Percentiles rank a stretch among this genome's conserved stretches.
These are phyloP conservation scores for Zeugodacus cucurbitae DNA, from an alignment of 1,140 invertebrate genomes.

Conservation along the genomic window DNA sequence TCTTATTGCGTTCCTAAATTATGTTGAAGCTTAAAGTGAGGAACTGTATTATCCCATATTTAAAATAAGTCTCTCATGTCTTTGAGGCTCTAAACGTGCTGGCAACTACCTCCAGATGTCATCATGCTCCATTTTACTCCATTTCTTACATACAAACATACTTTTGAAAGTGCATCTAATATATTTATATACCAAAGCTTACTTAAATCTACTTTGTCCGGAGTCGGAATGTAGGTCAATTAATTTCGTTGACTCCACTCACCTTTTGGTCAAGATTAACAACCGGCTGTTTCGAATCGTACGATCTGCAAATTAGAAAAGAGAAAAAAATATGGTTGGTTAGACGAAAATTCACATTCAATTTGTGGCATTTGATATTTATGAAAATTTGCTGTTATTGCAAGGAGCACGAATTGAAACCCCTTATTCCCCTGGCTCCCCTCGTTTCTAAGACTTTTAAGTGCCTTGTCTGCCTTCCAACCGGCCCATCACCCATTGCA, in stretches of 20 bases:
- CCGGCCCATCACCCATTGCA: background rate
- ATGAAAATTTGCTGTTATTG: slow-evolving; percentile 30
- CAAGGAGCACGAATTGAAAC: background rate
- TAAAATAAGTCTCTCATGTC: too few relatives aligned
- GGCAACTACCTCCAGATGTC: background rate
- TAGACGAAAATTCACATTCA: background rate
- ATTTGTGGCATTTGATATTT: slow-evolving; percentile 25
- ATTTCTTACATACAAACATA: background rate
- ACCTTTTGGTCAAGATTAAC: background rate
- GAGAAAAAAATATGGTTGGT: background rate
- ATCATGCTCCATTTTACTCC: background rate
- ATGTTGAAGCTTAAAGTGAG: too few relatives aligned
- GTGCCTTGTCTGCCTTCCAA: background rate
- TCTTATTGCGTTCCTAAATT: too few relatives aligned
- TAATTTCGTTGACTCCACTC: slow-evolving; percentile 1
- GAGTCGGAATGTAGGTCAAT: slow-evolving; percentile 10
- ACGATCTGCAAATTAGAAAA: background rate
- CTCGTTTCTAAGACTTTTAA: background rate
- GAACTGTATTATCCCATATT: too few relatives aligned
- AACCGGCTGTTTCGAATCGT: background rate
- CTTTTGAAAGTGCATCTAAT: background rate
- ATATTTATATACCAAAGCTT: background rate
- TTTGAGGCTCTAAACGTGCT: too few relatives aligned
- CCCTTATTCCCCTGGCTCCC: background rate
- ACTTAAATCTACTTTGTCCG: background rate